Conservation (phyloP, 2,888 invertebrate genomes). For the Sympetrum striolatum region DNA sequence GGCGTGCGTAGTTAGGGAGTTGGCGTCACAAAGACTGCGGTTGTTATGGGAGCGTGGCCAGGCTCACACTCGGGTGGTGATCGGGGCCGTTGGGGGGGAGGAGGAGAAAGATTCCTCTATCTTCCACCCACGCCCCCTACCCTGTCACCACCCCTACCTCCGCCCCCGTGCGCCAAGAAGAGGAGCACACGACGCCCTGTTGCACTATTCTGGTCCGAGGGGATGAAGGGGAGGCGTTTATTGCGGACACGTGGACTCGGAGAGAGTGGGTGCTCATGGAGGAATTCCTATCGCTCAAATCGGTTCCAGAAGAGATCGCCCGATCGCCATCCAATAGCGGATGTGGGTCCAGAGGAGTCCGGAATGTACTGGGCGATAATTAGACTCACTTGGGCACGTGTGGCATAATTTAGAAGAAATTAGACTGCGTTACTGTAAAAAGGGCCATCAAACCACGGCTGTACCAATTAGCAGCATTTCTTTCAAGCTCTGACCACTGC, state of each 20-base stretch:
- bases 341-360: too few relatives aligned
- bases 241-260: neutral
- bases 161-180: neutral
- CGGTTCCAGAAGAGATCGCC: too few relatives aligned
- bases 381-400: too few relatives aligned
- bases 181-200: constrained; percentile 3
- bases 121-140: constrained; percentile 34
- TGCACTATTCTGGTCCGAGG: constrained; percentile 6
- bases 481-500: too few relatives aligned
- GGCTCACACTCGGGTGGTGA: neutral
- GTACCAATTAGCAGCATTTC: too few relatives aligned
- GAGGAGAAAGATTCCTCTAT: neutral
- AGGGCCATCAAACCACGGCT: too few relatives aligned
- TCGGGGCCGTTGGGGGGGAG: neutral
- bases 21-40: neutral
- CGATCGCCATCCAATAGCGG: too few relatives aligned
- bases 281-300: too few relatives aligned
- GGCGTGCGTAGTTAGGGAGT: neutral
- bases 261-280: too few relatives aligned
- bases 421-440: too few relatives aligned
- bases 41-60: constrained; percentile 28
- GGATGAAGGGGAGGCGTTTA: neutral
- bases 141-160: neutral
- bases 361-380: too few relatives aligned
- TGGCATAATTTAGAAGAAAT: too few relatives aligned